phyloP scores from a whole-genome alignment of 2,888 invertebrate species.

The Lampropteryx suffumata region DNA sequence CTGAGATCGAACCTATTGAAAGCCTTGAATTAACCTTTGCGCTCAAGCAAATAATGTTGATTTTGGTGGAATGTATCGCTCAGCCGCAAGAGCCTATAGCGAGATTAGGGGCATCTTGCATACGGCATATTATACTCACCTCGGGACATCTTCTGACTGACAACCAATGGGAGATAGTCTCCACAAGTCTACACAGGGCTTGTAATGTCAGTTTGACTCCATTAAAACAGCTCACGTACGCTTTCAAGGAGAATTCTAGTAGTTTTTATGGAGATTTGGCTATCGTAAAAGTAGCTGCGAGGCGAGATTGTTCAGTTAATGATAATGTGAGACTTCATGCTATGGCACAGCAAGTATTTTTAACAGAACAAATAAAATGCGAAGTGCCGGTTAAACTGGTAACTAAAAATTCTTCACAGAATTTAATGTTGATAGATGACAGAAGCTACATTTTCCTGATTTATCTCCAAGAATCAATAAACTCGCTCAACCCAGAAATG shows the following conservation, averaged over 20 bases:
- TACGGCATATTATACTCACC: conserved; percentile 92
- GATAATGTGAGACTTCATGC: conserved; percentile 93
- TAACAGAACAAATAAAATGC: conserved; percentile 80
- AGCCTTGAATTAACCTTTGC: conserved; percentile 86
- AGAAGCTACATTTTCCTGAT: conserved; percentile 94
- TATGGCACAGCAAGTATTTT: conserved; percentile 93
- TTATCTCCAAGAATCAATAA: conserved; percentile 89
- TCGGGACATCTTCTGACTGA: conserved; percentile 91
- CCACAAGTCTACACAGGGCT: conserved; percentile 91
- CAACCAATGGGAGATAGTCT: conserved; percentile 94
- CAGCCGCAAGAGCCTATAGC: conserved; percentile 96
- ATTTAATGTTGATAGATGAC: conserved; percentile 86
- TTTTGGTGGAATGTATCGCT: conserved; percentile 94
- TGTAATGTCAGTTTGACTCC: conserved; percentile 94
- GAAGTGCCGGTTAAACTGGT: conserved; percentile 62
- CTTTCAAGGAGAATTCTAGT: conserved; percentile 95
- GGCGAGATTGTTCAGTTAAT: conserved; percentile 92
- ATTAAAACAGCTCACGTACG: conserved; percentile 92
- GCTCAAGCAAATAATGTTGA: conserved; percentile 91
- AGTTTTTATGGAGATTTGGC: conserved; percentile 97
- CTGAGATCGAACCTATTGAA: conserved; percentile 80
- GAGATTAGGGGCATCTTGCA: conserved; percentile 95
- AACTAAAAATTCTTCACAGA: conserved; percentile 66
- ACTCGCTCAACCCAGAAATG: conserved; percentile 88
- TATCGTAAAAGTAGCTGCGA: conserved; percentile 96